phyloP scores from a whole-genome alignment of 2,113 vertebrate genomes.

The Hydrolagus affinis region DNA sequence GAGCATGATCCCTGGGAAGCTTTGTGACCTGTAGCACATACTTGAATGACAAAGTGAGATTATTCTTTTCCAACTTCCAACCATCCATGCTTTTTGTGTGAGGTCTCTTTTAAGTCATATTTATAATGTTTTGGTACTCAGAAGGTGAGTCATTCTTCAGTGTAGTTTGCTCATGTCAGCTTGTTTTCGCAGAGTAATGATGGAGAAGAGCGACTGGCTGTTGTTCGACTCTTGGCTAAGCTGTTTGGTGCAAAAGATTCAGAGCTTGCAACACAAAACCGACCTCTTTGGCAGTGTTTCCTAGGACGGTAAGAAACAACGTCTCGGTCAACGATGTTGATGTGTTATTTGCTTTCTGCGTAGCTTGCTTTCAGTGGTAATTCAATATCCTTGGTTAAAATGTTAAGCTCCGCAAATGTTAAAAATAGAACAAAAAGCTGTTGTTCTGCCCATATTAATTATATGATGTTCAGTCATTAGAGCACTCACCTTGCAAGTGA shows the following conservation, averaged over 20 bases:
- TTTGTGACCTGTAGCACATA: neutral
- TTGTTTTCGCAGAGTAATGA: slow-evolving; percentile 78
- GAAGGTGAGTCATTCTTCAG: neutral
- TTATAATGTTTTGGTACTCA: neutral
- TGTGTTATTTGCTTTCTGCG: neutral
- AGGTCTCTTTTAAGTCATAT: neutral
- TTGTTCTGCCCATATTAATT: too few species aligned
- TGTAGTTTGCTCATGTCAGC: neutral
- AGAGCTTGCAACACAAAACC: slow-evolving; percentile 90
- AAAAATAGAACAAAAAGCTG: too few species aligned
- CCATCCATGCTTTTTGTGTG: neutral
- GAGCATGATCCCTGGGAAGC: neutral
- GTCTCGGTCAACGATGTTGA: neutral
- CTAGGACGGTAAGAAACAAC: slow-evolving; percentile 74
- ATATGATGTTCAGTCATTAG: too few species aligned
- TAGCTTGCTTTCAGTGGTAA: neutral
- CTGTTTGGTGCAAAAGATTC: slow-evolving; percentile 96
- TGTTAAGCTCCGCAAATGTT: too few species aligned
- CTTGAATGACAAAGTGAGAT: neutral
- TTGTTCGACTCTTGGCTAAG: slow-evolving; percentile 89
- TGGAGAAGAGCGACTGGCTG: slow-evolving; percentile 90
- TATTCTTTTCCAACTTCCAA: neutral
- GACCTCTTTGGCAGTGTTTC: slow-evolving; percentile 97
- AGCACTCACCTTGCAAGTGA: too few species aligned
- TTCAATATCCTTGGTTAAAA: neutral